These are phyloP conservation scores for Lutraria rhynchaena DNA, from an alignment of 1,140 invertebrate genomes.

Conservation along the genomic window DNA sequence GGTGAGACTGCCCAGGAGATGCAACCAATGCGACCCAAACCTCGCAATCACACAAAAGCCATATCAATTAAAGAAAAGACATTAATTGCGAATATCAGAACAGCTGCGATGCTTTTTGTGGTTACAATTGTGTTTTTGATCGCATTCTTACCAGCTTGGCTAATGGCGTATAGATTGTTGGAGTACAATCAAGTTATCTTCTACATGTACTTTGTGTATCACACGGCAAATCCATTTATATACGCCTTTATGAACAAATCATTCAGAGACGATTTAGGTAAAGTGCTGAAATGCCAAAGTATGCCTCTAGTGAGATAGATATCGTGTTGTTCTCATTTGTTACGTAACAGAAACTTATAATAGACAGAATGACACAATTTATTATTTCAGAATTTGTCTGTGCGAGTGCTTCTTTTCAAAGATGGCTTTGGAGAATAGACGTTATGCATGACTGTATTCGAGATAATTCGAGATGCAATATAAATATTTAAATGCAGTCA, in stretches of 20 bases:
- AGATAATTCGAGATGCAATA: no score
- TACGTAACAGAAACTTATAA: no score
- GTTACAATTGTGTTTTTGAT: slow-evolving; percentile 78
- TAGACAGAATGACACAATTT: no score
- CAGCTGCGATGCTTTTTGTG: slow-evolving; percentile 78
- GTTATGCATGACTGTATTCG: no score
- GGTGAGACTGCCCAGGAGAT: slow-evolving; percentile 23
- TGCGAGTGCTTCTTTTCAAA: no score
- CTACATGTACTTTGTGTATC: slow-evolving; percentile 77
- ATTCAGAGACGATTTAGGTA: slow-evolving; percentile 74
- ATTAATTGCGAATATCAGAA: slow-evolving; percentile 76
- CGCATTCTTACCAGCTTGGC: slow-evolving; percentile 75
- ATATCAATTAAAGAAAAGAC: slow-evolving; percentile 64
- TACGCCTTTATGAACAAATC: slow-evolving; percentile 80
- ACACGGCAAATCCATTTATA: slow-evolving; percentile 78
- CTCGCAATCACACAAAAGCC: slow-evolving; percentile 10
- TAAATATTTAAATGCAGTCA: no score
- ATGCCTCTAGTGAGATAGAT: slow-evolving; percentile 45
- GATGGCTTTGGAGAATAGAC: no score
- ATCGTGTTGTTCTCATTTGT: no score
- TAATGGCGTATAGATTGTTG: slow-evolving; percentile 70
- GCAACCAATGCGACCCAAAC: slow-evolving; percentile 21
- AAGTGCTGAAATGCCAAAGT: slow-evolving; percentile 66
- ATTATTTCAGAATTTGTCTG: no score
- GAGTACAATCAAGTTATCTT: slow-evolving; percentile 68